phyloP scores from a whole-genome alignment of 92 coral and sea anemone species.

The Parazoanthus darwini region DNA sequence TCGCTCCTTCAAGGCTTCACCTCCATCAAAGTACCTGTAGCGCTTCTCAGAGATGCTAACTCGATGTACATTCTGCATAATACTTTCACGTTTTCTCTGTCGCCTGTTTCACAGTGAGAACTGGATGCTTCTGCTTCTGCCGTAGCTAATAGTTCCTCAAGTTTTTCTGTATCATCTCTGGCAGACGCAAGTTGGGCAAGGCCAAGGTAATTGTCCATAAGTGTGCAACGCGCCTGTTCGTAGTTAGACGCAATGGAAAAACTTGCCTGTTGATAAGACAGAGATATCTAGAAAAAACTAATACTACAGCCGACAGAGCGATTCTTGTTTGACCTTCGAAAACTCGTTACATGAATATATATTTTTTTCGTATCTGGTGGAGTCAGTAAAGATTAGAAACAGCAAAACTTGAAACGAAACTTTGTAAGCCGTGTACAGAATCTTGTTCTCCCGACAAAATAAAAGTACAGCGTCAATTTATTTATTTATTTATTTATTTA shows the following conservation, averaged over 20 bases:
- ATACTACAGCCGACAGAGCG: no score
- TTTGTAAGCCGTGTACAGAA: no score
- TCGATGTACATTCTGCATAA: slow-evolving; percentile 21
- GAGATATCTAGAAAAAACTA: no score
- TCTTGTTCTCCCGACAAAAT: no score
- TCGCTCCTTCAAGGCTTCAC: no score
- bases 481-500: no score
- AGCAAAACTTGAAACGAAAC: no score
- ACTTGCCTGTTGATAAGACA: slow-evolving; percentile 3
- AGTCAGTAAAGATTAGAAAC: no score
- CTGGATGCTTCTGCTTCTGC: not conserved
- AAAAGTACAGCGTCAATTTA: no score
- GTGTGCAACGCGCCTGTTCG: not conserved
- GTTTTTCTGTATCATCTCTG: not conserved
- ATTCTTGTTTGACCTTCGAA: no score
- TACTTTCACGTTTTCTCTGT: not conserved
- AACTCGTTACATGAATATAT: no score
- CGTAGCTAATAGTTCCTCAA: not conserved
- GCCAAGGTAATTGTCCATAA: slow-evolving; percentile 32
- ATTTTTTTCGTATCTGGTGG: no score
- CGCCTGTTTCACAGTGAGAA: not conserved
- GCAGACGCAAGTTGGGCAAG: slow-evolving; percentile 3
- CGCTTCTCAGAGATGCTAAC: not conserved
- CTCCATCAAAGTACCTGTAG: not conserved
- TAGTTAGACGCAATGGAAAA: slow-evolving; percentile 7